These are phyloP conservation scores for Lasaia peninsularis DNA, from an alignment of 1,140 invertebrate genomes.

Conservation along the genomic window DNA sequence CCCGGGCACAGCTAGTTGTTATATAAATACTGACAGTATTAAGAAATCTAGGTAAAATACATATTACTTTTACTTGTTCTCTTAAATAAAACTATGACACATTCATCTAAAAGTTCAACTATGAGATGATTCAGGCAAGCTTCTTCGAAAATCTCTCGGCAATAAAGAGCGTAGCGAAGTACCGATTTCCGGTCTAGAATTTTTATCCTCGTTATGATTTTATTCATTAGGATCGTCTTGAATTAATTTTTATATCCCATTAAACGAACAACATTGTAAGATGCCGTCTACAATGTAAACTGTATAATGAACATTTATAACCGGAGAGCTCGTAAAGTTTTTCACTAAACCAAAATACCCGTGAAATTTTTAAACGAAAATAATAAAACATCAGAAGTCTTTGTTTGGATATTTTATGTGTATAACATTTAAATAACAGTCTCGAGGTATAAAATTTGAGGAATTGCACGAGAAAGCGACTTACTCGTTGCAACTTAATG, in stretches of 20 bases:
- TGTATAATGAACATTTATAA: neutral
- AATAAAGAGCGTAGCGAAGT: neutral
- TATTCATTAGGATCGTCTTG: neutral
- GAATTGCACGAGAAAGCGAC: no score
- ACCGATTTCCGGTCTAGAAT: conserved; percentile 3
- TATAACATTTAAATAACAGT: no score
- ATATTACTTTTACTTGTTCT: no score
- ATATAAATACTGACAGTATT: no score
- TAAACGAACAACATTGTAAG: neutral
- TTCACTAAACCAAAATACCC: neutral
- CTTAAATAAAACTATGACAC: neutral
- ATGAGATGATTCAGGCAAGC: conserved; percentile 1
- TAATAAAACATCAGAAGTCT: no score
- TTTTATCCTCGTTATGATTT: conserved; percentile 5
- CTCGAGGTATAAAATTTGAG: no score
- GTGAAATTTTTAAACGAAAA: no score
- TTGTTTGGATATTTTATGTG: no score
- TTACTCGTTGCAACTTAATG: no score
- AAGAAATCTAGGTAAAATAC: no score
- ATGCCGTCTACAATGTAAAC: conserved; percentile 4
- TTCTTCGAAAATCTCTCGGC: neutral
- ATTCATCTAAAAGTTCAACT: neutral
- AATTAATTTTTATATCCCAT: conserved; percentile 1
- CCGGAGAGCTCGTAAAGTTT: neutral
- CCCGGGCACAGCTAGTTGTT: no score